Evolutionary conservation across 2,113 vertebrate species (phyloP).

Genomic region (Dermatemys mawii): DNA sequence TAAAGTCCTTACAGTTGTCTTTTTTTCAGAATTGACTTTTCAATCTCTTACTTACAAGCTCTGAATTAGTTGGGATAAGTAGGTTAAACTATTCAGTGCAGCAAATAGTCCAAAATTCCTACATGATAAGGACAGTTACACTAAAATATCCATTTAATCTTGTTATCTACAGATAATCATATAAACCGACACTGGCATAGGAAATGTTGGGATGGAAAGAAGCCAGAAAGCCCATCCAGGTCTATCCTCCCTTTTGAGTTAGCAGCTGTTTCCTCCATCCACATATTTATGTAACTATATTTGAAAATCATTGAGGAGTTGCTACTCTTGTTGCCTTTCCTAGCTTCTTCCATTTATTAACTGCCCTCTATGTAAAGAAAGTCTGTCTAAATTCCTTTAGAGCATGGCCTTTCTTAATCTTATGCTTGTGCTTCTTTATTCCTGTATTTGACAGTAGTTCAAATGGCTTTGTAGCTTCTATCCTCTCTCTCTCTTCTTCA

Average conservation of each 20-base stretch:
- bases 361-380: conserved; percentile 34
- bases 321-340: conserved; percentile 17
- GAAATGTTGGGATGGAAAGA: neutral
- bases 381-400: conserved; percentile 34
- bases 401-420: neutral
- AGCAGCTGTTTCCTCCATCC: neutral
- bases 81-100: conserved; percentile 10
- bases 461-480: conserved; percentile 9
- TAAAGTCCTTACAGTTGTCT: neutral
- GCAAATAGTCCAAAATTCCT: neutral
- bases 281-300: conserved; percentile 13
- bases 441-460: neutral
- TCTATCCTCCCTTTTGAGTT: neutral
- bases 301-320: neutral
- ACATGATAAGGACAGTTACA: neutral
- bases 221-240: neutral
- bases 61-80: conserved; percentile 1
- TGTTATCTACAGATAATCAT: conserved; percentile 33
- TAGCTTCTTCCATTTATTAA: conserved; percentile 15
- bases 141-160: conserved; percentile 24
- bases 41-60: neutral
- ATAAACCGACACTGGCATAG: conserved; percentile 8
- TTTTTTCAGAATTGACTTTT: neutral
- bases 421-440: neutral
- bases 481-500: conserved; percentile 21